Base-by-base conservation (phyloP, 2,797 vertebrate genomes). In the Argentina silus region DNA sequence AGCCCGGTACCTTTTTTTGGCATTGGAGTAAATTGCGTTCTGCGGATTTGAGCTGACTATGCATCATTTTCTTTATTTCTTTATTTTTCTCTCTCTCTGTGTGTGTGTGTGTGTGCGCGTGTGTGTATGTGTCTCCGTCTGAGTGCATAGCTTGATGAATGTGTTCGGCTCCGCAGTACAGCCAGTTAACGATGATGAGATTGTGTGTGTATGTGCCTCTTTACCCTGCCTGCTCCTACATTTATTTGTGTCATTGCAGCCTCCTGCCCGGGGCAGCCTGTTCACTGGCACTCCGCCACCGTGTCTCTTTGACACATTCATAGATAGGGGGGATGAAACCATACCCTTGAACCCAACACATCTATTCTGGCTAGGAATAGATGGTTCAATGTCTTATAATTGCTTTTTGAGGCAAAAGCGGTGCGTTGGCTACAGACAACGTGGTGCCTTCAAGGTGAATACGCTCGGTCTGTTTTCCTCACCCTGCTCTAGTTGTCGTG, bases 11-110 rank as follows among this genome's bases (percentile, higher is more conserved):
- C n/a, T n/a, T n/a, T n/a, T n/a, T n/a, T n/a, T n/a, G n/a, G n/a
- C n/a, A n/a, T n/a, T n/a, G n/a, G 80, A 85, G 84, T 84, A 82
- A 76, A 84, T 88, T 89, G 88, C 75, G 77, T 69, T 78, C 1
- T 3, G 70, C 73, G 53, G 77, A 81, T 75, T 75, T 78, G 78
- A 76, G 81, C 75, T 67, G 72, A 85, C 74, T 60, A 10, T 75
- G 79, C 78, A 85, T 64, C 50, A 76, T 85, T 80, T 75, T 68
- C 78, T 69, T 60, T 21, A 36, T 36, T 36, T 36, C 27, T 36
- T 4, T 36, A 1, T 4, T 4, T 48, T 43, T 51, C 50, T 51
- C 63, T 57, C 27, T 57, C 14, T 69, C 8, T 59, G 57, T 70
- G 62, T 45, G 42, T n/a, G 15, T 67, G 23, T 66, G 42, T 47